Evolutionary conservation across 2,888 invertebrate genomes (phyloP), one percentile per base, ranked within the genome.

Genomic region (Drosophila prostipennis): DNA sequence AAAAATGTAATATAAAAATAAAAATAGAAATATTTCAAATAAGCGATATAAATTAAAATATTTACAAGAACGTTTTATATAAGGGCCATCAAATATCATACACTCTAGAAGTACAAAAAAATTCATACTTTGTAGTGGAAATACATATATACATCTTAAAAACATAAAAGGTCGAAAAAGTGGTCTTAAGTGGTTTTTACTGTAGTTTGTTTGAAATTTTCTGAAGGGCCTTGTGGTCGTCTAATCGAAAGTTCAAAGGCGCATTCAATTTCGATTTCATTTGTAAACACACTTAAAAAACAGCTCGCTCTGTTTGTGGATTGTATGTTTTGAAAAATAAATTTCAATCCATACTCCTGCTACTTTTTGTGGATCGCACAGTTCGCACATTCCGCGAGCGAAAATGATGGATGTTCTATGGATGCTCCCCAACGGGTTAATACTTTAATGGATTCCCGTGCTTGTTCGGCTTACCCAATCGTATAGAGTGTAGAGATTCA

Each of bases 401-500:
- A 19, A 37, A 54, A 60, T 61, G 61, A 54, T 51, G n/a, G 19
- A 54, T 51, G 61, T 23, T 40, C 13, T 10, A 7, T 14, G 23
- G 23, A 23, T 26, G 36, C n/a, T 54, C n/a, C 32, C 29, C 36
- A 52, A 52, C 5, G 67, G 67, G 64, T 52, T 67, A 52, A 65
- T 37, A 53, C 64, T 53, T 67, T 46, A 67, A 46, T 46, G 37
- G 46, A 26, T 46, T 54, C 7, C 40, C 40, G 1, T 6, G 46
- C 29, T 46, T 32, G 16, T 19, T 16, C 40, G 46, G 87, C 90
- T 77, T 90, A 90, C 90, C 90, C 90, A 90, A 74, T 89, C 88
- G 56, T 90, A 90, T 53, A 90, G 60, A 55, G 80, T 84, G 56
- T 87, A 84, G 8, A 90, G 76, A 89, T 89, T 90, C 90, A 90